These are phyloP conservation scores for Drosophila cardini DNA, from an alignment of 1,140 invertebrate species.

Conservation along the genomic window DNA sequence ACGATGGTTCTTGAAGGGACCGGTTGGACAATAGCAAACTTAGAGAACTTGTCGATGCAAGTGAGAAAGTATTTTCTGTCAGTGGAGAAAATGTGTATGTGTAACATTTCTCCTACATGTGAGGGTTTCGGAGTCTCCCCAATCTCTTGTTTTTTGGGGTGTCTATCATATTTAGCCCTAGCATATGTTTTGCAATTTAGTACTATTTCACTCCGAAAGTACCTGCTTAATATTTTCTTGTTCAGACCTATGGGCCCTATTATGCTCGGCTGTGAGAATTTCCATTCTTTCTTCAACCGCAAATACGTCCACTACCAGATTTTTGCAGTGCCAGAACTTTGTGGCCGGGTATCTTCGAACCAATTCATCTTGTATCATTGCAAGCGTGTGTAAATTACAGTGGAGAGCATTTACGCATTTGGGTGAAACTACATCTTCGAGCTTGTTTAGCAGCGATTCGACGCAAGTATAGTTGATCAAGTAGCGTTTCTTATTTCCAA, in stretches of 20 bases:
- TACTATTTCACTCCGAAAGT: conserved; percentile 32
- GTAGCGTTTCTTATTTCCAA: conserved; percentile 17
- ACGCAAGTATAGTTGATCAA: conserved; percentile 7
- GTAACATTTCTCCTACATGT: conserved; percentile 23
- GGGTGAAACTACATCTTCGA: conserved; percentile 1
- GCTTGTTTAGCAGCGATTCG: conserved; percentile 16
- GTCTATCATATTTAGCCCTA: background rate
- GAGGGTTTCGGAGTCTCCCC: conserved; percentile 21
- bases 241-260: conserved; percentile 25
- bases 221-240: conserved; percentile 32
- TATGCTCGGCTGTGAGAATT: conserved; percentile 29
- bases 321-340: conserved; percentile 39
- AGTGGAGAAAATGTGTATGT: conserved; percentile 17
- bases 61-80: conserved; percentile 32
- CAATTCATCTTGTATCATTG: conserved; percentile 18
- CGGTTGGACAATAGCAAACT: conserved; percentile 24
- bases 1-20: conserved; percentile 17
- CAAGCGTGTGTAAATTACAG: conserved; percentile 34
- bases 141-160: conserved; percentile 26
- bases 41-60: conserved; percentile 30
- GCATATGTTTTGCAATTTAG: conserved; percentile 41
- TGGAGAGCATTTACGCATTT: conserved; percentile 22
- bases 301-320: conserved; percentile 16
- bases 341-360: conserved; percentile 24
- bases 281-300: conserved; percentile 18